Evolutionary conservation across 2,888 invertebrate species (phyloP).

Genomic region (Pterostichus niger): DNA sequence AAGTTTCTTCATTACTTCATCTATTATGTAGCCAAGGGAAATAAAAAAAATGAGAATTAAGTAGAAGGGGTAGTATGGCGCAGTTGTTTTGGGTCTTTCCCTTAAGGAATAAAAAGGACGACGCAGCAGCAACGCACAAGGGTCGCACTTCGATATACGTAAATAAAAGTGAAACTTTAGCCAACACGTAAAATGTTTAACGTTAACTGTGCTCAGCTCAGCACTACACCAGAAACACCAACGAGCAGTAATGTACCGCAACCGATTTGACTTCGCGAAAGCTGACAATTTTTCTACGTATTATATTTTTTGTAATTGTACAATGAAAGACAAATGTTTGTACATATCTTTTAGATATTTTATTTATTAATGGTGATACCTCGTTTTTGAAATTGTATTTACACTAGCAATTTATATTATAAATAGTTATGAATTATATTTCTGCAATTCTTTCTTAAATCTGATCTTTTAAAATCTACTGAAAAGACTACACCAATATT

Average conservation of each 20-base stretch:
- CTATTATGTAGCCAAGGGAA: neutral
- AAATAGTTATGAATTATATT: constrained; percentile 22
- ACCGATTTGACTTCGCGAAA: constrained; percentile 16
- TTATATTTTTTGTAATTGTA: constrained; percentile 65
- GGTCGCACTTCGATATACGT: constrained; percentile 53
- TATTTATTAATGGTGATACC: constrained; percentile 59
- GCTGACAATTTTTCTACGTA: constrained; percentile 56
- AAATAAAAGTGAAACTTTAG: constrained; percentile 51
- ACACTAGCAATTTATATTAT: constrained; percentile 51
- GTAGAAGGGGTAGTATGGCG: neutral
- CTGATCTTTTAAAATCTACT: too few species aligned
- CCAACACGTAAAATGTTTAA: constrained; percentile 22
- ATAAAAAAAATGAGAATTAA: neutral
- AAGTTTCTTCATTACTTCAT: too few species aligned
- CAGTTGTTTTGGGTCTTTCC: constrained; percentile 35
- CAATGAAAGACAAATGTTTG: constrained; percentile 60
- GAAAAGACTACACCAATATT: constrained; percentile 6
- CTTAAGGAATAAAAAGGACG: constrained; percentile 8
- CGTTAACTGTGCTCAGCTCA: constrained; percentile 34
- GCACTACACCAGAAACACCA: constrained; percentile 54
- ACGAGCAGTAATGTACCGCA: constrained; percentile 20
- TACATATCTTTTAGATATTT: constrained; percentile 64
- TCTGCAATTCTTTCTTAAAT: constrained; percentile 40
- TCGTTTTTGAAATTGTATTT: constrained; percentile 60
- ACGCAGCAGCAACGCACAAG: constrained; percentile 39